A percentile compares a stretch with the other conserved stretches of the same genome.
Evolutionary conservation across 1,140 invertebrate species (phyloP).

Genomic region (Alviniconcha marisindica): DNA sequence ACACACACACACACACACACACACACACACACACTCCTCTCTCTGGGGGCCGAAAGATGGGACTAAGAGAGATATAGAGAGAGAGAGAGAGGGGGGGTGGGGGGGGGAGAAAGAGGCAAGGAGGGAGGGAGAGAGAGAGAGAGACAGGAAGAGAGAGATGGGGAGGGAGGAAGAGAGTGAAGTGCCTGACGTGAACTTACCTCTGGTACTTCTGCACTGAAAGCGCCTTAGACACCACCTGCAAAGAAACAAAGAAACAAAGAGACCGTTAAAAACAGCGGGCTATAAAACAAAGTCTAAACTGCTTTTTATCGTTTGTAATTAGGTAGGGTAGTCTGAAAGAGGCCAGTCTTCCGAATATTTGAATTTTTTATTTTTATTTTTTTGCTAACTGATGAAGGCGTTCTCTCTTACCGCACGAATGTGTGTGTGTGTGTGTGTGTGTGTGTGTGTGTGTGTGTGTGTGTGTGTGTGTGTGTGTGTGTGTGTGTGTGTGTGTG

Average conservation of each 20-base stretch:
- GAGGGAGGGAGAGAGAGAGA: not conserved
- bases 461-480: not conserved
- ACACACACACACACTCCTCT: no score
- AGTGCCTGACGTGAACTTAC: constrained; percentile 44
- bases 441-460: constrained; percentile 11
- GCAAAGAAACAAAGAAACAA: not conserved
- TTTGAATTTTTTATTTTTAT: no score
- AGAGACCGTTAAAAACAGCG: not conserved
- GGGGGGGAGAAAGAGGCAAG: not conserved
- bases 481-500: not conserved
- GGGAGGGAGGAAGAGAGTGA: no score
- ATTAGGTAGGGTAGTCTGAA: not conserved
- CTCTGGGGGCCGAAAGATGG: not conserved
- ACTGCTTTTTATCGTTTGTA: no score
- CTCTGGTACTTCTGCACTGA: constrained; percentile 54
- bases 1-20: no score
- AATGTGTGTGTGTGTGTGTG: not conserved
- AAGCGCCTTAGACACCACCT: constrained; percentile 45
- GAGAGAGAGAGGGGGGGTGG: not conserved
- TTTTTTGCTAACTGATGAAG: no score
- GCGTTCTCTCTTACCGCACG: no score
- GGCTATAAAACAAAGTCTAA: no score
- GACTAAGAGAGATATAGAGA: not conserved
- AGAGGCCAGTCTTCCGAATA: no score
- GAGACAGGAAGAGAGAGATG: not conserved